Conservation (phyloP, 2,113 vertebrate genomes). For the Anguilla rostrata region DNA sequence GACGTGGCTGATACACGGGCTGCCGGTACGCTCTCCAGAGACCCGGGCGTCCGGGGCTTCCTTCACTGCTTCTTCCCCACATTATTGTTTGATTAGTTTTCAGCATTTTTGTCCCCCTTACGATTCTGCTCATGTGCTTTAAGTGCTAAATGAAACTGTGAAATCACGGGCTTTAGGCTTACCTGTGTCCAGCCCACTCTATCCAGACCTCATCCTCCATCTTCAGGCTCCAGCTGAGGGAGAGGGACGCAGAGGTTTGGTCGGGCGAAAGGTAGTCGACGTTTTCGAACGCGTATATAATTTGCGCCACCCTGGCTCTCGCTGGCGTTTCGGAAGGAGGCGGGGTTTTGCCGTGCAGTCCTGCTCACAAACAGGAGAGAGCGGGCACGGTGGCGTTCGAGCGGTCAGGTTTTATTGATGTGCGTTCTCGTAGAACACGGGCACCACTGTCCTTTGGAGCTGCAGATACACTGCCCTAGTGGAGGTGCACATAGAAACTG, state of each 20-base stretch:
- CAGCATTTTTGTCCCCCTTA: background rate
- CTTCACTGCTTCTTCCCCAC: background rate
- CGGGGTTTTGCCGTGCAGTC: background rate
- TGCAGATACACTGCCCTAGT: background rate
- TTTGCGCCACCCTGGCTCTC: background rate
- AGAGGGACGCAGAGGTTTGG: too few relatives aligned
- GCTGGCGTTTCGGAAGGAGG: background rate
- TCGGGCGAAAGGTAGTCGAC: too few relatives aligned
- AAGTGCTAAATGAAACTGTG: background rate
- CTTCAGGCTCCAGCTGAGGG: too few relatives aligned
- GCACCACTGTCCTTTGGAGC: background rate
- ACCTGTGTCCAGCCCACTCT: too few relatives aligned
- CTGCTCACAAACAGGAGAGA: background rate
- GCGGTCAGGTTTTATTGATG: too few relatives aligned
- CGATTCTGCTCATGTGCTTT: background rate
- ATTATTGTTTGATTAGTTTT: too few relatives aligned
- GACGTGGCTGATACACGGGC: background rate
- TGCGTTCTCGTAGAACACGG: too few relatives aligned
- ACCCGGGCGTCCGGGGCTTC: background rate
- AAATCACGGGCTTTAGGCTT: too few relatives aligned
- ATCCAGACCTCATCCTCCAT: too few relatives aligned
- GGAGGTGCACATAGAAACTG: background rate
- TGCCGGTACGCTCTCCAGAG: background rate
- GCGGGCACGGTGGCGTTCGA: background rate
- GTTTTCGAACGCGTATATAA: background rate